A percentile compares a stretch with the other conserved stretches of the same genome.
Evolutionary conservation across 2,797 vertebrate species (phyloP).

Genomic region (Pristis pectinata): DNA sequence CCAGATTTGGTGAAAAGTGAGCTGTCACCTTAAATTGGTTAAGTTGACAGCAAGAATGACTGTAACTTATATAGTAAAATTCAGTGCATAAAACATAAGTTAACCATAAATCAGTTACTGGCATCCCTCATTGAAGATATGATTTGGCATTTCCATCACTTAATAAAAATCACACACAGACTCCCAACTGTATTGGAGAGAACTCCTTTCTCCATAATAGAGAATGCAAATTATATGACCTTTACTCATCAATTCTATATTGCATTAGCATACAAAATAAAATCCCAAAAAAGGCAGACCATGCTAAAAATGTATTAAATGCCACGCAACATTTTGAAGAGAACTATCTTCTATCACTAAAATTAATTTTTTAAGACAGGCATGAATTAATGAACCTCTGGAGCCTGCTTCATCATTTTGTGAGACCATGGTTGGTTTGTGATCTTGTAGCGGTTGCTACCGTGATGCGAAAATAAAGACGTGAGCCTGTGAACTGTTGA

Average conservation of each 20-base stretch:
- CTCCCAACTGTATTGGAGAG: neutral
- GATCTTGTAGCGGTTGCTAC: no score
- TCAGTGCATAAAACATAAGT: neutral
- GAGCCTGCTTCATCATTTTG: no score
- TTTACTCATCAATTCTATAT: neutral
- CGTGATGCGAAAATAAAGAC: no score
- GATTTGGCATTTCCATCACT: neutral
- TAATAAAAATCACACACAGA: neutral
- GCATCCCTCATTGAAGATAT: neutral
- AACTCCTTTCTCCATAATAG: neutral
- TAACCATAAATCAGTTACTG: neutral
- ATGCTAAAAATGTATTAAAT: neutral
- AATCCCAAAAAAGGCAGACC: neutral
- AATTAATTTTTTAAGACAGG: no score
- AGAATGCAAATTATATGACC: neutral
- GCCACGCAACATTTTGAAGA: neutral
- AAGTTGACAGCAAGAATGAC: neutral
- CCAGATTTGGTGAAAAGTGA: neutral
- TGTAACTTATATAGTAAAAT: neutral
- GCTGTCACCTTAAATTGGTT: neutral
- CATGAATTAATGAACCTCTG: no score
- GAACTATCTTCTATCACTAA: neutral
- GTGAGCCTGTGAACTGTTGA: no score
- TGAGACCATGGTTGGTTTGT: no score
- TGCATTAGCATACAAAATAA: neutral